These are phyloP conservation scores for Temnothorax unifasciatus DNA, from an alignment of 2,888 invertebrate genomes.

Conservation along the genomic window DNA sequence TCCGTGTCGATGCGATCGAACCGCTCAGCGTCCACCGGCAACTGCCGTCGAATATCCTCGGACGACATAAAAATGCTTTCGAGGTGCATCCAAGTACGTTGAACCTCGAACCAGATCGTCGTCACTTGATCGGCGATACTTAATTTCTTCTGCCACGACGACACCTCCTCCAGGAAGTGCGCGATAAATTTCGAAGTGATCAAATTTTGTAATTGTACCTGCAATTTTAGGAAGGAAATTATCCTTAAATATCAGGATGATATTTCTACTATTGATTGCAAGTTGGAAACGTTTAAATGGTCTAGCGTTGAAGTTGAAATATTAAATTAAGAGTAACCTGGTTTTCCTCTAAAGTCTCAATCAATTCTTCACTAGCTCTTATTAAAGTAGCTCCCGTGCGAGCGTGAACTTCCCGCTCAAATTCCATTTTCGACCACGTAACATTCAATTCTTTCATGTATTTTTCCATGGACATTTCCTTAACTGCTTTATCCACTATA, in stretches of 20 bases:
- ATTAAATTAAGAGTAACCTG: slow-evolving; percentile 88
- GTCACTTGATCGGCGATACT: slow-evolving; percentile 98
- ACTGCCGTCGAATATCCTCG: slow-evolving; percentile 97
- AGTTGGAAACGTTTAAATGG: not conserved
- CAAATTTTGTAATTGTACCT: slow-evolving; percentile 98
- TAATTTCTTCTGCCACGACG: slow-evolving; percentile 96
- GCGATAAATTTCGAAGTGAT: slow-evolving; percentile 99
- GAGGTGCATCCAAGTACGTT: slow-evolving; percentile 98
- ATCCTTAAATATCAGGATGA: no score
- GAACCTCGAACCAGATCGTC: slow-evolving; percentile 97
- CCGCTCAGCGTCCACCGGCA: slow-evolving; percentile 96
- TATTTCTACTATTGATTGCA: not conserved
- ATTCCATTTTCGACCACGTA: slow-evolving; percentile 97
- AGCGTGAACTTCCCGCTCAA: slow-evolving; percentile 95
- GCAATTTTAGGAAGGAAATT: slow-evolving; percentile 54
- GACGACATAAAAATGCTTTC: slow-evolving; percentile 99
- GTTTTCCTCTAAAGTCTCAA: slow-evolving; percentile 98
- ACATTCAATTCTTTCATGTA: slow-evolving; percentile 95
- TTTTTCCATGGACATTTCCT: slow-evolving; percentile 99
- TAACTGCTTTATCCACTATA: slow-evolving; percentile 99
- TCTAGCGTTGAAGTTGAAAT: not conserved
- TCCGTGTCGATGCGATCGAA: slow-evolving; percentile 96
- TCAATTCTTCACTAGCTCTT: slow-evolving; percentile 97
- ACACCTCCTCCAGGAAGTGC: slow-evolving; percentile 97
- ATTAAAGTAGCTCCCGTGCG: slow-evolving; percentile 95